A percentile compares a stretch with the other conserved stretches of the same genome.
These are phyloP conservation scores for Poeciliopsis turneri DNA, from an alignment of 2,797 vertebrate species.

Conservation along the genomic window DNA sequence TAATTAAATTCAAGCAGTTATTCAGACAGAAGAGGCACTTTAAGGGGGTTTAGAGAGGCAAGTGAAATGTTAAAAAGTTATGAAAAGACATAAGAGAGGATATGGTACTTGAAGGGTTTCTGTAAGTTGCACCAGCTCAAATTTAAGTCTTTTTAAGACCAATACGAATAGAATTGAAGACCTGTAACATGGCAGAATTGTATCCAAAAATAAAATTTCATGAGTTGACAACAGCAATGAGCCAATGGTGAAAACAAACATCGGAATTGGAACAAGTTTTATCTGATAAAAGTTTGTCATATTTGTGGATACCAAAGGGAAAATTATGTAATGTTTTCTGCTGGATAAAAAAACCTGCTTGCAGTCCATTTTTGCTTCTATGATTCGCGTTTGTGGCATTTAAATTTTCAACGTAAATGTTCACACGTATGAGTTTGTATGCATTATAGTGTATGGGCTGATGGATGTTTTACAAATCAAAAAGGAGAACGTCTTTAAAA, in stretches of 20 bases:
- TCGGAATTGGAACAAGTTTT: neutral
- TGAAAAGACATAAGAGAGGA: neutral
- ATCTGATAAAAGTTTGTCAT: neutral
- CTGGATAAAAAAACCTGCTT: neutral
- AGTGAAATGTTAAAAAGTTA: neutral
- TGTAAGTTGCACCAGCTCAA: neutral
- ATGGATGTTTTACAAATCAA: neutral
- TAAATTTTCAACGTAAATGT: neutral
- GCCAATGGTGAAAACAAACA: too few species aligned
- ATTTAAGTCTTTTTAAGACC: neutral
- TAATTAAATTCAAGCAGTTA: neutral
- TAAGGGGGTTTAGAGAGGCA: neutral
- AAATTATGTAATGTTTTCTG: neutral
- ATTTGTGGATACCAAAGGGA: neutral
- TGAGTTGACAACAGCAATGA: too few species aligned
- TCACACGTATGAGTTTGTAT: neutral
- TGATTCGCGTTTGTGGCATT: neutral
- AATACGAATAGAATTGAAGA: neutral
- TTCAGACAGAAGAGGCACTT: neutral
- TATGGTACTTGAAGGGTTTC: neutral
- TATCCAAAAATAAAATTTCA: neutral
- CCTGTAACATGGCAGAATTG: neutral
- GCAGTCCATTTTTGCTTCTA: neutral
- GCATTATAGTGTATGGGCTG: neutral
- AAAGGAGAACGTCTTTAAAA: neutral